Base-by-base conservation (phyloP, 2,113 vertebrate species). In the Thunnus maccoyii region DNA sequence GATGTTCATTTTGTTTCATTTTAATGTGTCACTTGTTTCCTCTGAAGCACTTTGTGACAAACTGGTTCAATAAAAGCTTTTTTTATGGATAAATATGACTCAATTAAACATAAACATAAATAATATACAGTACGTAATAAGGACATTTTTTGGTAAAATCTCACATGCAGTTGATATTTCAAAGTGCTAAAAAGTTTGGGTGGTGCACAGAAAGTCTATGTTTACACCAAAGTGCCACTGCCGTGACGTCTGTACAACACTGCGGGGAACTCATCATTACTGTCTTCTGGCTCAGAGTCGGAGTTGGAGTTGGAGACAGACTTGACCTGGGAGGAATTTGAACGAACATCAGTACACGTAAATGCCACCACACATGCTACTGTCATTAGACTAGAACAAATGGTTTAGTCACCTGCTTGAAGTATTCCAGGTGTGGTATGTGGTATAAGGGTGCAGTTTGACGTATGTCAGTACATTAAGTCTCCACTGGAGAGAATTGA, bases 171-270 rank as follows among this genome's bases (percentile, higher is more conserved):
- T 64, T 36, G 5, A 69, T 17, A 22, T 48, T 63, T 80, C 14
- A 79, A 83, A 76, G 69, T 87, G 61, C 76, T 66, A 65, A 17
- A 66, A 20, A 0, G 58, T 46, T 16, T 3, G n/a, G 13, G 17
- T 14, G 18, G n/a, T 27, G n/a, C 16, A 46, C 17, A 50, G 13
- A 22, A 41, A 41, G 41, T 51, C 4, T 8, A 20, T 73, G 25
- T 73, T 80, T 20, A 80, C 27, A 77, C 63, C 11, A 17, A 7
- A 0, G 66, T 79, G 2, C 13, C 78, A 16, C 7, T 15, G 0
- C 15, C 0, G 0, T 0, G 0, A 0, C 2, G 3, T 5, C 20
- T 54, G 58, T 17, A 22, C 1, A 2, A 8, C 0, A 1, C 3
- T 0, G 2, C 2, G 20, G 4, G 15, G 2, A n/a, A 20, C 0